These are phyloP conservation scores for Onthophagus taurus DNA, from an alignment of 1,140 invertebrate genomes.

Conservation along the genomic window DNA sequence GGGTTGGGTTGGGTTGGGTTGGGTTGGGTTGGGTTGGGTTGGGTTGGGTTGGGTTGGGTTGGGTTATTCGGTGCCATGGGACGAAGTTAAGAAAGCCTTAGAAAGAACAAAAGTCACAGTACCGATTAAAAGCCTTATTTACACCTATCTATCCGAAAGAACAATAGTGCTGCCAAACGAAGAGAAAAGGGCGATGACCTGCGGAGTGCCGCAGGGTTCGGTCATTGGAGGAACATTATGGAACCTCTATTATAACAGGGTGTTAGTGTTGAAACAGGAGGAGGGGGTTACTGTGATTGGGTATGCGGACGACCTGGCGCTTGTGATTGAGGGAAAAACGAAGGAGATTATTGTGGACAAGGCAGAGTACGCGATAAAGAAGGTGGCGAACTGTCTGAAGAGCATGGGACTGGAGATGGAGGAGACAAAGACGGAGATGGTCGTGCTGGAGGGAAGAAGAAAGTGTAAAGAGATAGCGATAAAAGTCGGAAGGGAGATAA, in stretches of 20 bases:
- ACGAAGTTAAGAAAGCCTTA: too few species aligned
- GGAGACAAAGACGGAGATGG: constrained; percentile 19
- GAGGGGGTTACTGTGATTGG: constrained; percentile 15
- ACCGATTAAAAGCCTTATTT: constrained; percentile 4
- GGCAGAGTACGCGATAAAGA: too few species aligned
- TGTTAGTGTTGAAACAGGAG: constrained; percentile 19
- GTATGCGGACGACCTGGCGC: constrained; percentile 28
- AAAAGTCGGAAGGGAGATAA: not conserved
- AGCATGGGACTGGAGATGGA: too few species aligned
- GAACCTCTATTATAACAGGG: constrained; percentile 27
- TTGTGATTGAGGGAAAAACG: constrained; percentile 13
- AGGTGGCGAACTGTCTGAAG: too few species aligned
- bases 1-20: too few species aligned
- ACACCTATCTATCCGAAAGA: constrained; percentile 13
- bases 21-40: too few species aligned
- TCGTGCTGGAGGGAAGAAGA: constrained; percentile 14
- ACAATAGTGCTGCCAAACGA: constrained; percentile 1
- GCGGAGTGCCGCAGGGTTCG: too few species aligned
- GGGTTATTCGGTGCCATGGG: not conserved
- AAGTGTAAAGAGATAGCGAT: too few species aligned
- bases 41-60: too few species aligned
- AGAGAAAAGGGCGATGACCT: constrained; percentile 11
- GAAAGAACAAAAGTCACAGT: constrained; percentile 2
- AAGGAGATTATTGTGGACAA: constrained; percentile 7
- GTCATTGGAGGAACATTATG: constrained; percentile 34